Evolutionary conservation across 2,797 vertebrate genomes (phyloP).

Genomic region (Sebastes melanostomus): DNA sequence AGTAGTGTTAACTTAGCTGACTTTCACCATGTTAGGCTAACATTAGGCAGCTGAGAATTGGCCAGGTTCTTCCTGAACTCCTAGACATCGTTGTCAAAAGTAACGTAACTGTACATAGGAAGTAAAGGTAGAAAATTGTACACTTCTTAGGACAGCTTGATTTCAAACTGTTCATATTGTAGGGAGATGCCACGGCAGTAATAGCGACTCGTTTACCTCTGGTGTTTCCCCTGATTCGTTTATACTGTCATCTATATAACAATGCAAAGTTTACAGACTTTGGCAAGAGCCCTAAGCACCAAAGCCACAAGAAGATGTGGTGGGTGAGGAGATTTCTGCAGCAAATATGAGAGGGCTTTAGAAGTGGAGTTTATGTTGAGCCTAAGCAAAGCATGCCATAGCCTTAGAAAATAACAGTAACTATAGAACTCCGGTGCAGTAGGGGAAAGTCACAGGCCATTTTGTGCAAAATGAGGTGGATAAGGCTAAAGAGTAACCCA

Average conservation of each 20-base stretch:
- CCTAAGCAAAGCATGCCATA: not conserved
- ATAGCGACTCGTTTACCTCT: no score
- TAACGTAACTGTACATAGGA: no score
- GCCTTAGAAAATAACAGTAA: not conserved
- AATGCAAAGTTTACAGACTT: not conserved
- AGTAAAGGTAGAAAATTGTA: no score
- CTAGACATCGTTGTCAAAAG: no score
- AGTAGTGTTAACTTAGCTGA: no score
- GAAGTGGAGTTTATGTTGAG: not conserved
- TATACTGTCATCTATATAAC: not conserved
- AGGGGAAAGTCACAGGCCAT: not conserved
- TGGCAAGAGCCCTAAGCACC: not conserved
- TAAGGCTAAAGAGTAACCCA: not conserved
- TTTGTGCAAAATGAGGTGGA: slow-evolving; percentile 1
- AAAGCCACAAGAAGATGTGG: not conserved
- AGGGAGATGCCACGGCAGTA: no score
- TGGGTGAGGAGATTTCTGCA: not conserved
- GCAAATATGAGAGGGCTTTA: not conserved
- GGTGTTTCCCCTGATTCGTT: no score
- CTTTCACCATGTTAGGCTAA: no score
- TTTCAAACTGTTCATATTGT: no score
- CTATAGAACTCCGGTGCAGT: not conserved
- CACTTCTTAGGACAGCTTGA: no score
- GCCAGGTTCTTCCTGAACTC: no score
- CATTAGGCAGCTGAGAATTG: no score